phyloP scores from a whole-genome alignment of 1,140 invertebrate species.

The Pogonus chalceus region DNA sequence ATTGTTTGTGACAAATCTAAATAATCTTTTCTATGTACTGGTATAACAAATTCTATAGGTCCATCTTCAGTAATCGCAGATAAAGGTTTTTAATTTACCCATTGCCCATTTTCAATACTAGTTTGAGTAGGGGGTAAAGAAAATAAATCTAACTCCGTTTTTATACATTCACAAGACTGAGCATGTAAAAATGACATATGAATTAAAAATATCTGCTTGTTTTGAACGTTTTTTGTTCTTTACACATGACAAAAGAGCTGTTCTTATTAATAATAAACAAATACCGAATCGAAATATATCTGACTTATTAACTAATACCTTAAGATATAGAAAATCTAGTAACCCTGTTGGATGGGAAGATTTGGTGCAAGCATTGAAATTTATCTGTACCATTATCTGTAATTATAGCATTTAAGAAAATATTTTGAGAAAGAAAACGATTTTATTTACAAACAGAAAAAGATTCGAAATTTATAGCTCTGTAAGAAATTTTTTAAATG shows the following conservation, averaged over 20 bases:
- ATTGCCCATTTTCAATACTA: slow-evolving; percentile 28
- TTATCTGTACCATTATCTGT: slow-evolving; percentile 10
- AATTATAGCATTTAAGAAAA: slow-evolving; percentile 3
- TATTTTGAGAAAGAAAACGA: slow-evolving; percentile 17
- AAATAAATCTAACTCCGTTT: slow-evolving; percentile 37
- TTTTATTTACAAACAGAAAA: slow-evolving; percentile 24
- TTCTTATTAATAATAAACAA: too few species aligned
- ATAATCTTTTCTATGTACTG: slow-evolving; percentile 30
- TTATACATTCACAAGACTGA: slow-evolving; percentile 24
- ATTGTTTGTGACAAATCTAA: slow-evolving; percentile 32
- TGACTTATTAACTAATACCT: too few species aligned
- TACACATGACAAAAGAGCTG: too few species aligned
- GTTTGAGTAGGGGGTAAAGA: slow-evolving; percentile 34
- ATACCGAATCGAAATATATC: too few species aligned
- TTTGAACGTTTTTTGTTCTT: slow-evolving; percentile 6
- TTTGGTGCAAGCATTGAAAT: too few species aligned
- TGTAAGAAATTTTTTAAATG: slow-evolving; percentile 19
- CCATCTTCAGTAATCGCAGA: slow-evolving; percentile 29
- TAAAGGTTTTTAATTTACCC: slow-evolving; percentile 34
- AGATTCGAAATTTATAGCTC: slow-evolving; percentile 25
- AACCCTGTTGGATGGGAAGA: too few species aligned
- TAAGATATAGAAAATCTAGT: too few species aligned
- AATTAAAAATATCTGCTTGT: slow-evolving; percentile 12
- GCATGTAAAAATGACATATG: slow-evolving; percentile 21
- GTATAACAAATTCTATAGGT: slow-evolving; percentile 35